These are phyloP conservation scores for Danionella cerebrum DNA, from an alignment of 2,113 vertebrate species.

Conservation along the genomic window DNA sequence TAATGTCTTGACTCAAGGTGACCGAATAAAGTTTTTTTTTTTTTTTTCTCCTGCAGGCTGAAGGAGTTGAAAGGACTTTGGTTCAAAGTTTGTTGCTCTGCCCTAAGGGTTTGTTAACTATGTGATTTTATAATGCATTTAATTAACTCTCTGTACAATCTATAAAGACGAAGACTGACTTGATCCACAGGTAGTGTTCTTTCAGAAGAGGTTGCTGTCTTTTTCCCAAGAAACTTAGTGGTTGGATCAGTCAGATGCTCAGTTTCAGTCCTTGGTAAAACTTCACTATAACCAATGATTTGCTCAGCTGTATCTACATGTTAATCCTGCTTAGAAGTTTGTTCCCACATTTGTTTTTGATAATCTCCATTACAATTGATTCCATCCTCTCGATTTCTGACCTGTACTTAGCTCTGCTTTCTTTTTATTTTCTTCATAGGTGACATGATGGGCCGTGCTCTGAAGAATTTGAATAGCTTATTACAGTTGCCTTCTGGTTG, in stretches of 20 bases:
- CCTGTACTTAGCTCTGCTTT: not conserved
- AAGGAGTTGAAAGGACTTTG: too few relatives aligned
- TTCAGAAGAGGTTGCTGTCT: not conserved
- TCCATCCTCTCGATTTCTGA: too few relatives aligned
- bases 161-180: too few relatives aligned
- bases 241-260: slow-evolving; percentile 64
- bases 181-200: not conserved
- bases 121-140: too few relatives aligned
- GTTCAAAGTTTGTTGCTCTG: slow-evolving; percentile 61
- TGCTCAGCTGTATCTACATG: too few relatives aligned
- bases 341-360: too few relatives aligned
- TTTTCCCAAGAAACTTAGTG: slow-evolving; percentile 37
- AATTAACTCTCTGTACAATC: not conserved
- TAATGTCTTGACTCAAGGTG: too few relatives aligned
- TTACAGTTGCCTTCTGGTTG: too few relatives aligned
- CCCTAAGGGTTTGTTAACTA: slow-evolving; percentile 55
- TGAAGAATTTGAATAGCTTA: slow-evolving; percentile 70
- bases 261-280: slow-evolving; percentile 70
- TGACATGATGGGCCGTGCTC: slow-evolving; percentile 73
- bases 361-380: too few relatives aligned
- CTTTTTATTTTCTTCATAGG: slow-evolving; percentile 54
- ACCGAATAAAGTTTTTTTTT: too few relatives aligned
- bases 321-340: too few relatives aligned
- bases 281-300: too few relatives aligned
- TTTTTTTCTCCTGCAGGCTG: slow-evolving; percentile 57